A percentile compares a stretch with the other conserved stretches of the same genome.
These are phyloP conservation scores for Scaptomyza montana DNA, from an alignment of 1,140 invertebrate genomes.

Conservation along the genomic window DNA sequence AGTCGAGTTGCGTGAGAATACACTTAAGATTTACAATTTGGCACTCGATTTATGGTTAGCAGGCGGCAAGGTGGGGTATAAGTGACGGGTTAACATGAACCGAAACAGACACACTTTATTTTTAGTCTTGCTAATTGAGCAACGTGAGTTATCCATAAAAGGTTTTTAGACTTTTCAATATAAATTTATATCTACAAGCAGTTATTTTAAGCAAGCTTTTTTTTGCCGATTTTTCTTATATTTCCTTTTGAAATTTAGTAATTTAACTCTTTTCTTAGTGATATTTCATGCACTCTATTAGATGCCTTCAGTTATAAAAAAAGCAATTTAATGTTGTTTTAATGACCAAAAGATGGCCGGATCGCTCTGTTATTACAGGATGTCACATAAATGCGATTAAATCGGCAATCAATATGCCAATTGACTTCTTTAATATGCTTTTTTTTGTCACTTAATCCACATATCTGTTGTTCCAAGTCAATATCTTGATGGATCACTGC, in stretches of 20 bases:
- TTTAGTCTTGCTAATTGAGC: constrained; percentile 1
- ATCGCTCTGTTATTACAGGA: background rate
- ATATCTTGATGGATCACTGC: constrained; percentile 46
- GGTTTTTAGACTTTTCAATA: background rate
- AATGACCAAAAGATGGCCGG: background rate
- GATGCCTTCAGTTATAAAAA: no score
- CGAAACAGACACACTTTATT: background rate
- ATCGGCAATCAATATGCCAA: background rate
- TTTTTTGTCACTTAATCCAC: background rate
- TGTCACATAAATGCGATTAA: constrained; percentile 9
- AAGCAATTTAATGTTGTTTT: background rate
- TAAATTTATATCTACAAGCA: background rate
- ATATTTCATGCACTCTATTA: no score
- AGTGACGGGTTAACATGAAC: background rate
- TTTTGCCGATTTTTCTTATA: no score
- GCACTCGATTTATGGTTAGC: background rate
- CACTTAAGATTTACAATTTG: constrained; percentile 14
- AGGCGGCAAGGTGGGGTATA: background rate
- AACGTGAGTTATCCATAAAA: background rate
- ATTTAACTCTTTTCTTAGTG: no score
- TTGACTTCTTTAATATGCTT: background rate
- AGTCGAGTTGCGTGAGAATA: constrained; percentile 62
- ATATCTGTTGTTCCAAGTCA: constrained; percentile 7
- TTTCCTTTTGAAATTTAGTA: no score
- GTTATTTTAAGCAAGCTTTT: no score